Conservation (phyloP, 2,888 invertebrate genomes). For the Julus scandinavius region DNA sequence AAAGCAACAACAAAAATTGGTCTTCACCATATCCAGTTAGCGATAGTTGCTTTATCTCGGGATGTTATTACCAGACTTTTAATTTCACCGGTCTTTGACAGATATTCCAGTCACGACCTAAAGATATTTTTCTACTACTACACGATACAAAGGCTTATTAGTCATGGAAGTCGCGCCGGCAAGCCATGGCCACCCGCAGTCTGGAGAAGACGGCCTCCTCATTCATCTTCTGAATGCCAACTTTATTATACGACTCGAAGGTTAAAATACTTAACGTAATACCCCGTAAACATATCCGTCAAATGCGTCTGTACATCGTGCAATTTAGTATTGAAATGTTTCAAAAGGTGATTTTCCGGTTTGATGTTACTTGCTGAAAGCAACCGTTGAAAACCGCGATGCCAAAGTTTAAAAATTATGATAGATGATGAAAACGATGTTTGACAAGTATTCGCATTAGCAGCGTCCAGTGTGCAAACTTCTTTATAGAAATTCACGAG, state of each 20-base stretch:
- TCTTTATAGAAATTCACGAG: too few relatives aligned
- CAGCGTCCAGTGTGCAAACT: too few relatives aligned
- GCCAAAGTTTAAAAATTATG: too few relatives aligned
- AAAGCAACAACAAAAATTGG: too few relatives aligned
- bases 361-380: too few relatives aligned
- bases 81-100: background rate
- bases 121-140: background rate
- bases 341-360: slow-evolving; percentile 33
- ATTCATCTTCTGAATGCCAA: background rate
- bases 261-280: background rate
- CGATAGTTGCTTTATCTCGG: too few relatives aligned
- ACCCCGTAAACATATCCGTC: background rate
- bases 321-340: background rate
- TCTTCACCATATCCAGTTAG: too few relatives aligned
- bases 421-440: too few relatives aligned
- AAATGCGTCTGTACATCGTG: background rate
- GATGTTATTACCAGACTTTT: too few relatives aligned
- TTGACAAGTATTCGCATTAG: too few relatives aligned
- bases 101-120: background rate
- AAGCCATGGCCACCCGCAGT: background rate
- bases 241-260: background rate
- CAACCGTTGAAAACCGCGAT: too few relatives aligned
- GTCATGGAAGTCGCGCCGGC: background rate
- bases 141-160: background rate
- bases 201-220: background rate